These are phyloP conservation scores for Cryptocephalus primarius DNA, from an alignment of 2,888 invertebrate species.

Conservation along the genomic window DNA sequence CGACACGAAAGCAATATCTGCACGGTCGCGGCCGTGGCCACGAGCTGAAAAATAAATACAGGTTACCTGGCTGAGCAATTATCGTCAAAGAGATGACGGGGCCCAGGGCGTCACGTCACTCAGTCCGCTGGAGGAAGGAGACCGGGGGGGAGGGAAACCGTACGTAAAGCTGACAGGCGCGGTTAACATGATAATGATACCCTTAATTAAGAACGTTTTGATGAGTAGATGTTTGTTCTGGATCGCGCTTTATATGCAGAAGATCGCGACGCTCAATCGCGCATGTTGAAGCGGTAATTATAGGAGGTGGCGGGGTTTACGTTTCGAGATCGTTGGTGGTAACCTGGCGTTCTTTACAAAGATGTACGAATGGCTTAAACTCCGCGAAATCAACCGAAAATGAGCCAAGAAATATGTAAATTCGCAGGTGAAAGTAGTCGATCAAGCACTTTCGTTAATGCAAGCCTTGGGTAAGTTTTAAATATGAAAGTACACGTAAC, in stretches of 20 bases:
- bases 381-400: too few species aligned
- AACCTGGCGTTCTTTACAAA: not conserved
- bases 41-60: conserved; percentile 27
- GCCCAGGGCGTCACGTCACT: conserved; percentile 17
- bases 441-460: too few species aligned
- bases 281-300: conserved; percentile 6
- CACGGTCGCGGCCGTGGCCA: conserved; percentile 8
- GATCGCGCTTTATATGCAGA: not conserved
- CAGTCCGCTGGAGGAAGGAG: conserved; percentile 15
- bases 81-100: conserved; percentile 23
- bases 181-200: conserved; percentile 37
- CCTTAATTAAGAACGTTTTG: conserved; percentile 33
- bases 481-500: too few species aligned
- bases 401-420: too few species aligned
- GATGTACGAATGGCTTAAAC: too few species aligned
- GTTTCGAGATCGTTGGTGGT: conserved; percentile 6
- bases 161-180: conserved; percentile 19
- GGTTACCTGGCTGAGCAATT: conserved; percentile 19
- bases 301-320: conserved; percentile 1
- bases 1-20: not conserved
- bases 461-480: too few species aligned
- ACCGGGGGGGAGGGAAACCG: not conserved
- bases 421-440: too few species aligned
- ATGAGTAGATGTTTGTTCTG: conserved; percentile 32
- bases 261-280: too few species aligned